phyloP scores from a whole-genome alignment of 2,888 invertebrate genomes.

The Mystacides longicornis region DNA sequence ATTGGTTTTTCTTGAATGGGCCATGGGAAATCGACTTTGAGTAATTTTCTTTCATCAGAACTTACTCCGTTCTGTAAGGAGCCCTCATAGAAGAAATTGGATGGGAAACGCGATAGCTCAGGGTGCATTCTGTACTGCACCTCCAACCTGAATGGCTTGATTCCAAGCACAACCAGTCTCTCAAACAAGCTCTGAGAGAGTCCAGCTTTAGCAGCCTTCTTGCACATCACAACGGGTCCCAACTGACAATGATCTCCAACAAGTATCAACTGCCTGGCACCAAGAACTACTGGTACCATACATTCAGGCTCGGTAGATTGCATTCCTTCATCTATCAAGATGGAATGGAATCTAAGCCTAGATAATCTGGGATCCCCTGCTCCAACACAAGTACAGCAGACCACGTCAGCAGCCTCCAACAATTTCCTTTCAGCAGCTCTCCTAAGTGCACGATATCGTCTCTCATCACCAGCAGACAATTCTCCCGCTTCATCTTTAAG shows the following conservation, averaged over 20 bases:
- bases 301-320: slow-evolving; percentile 97
- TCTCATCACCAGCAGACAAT: slow-evolving; percentile 90
- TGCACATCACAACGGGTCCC: slow-evolving; percentile 99
- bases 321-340: slow-evolving; percentile 94
- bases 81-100: slow-evolving; percentile 99
- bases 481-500: slow-evolving; percentile 98
- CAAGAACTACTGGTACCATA: slow-evolving; percentile 97
- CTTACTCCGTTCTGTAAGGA: slow-evolving; percentile 98
- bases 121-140: slow-evolving; percentile 99
- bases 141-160: slow-evolving; percentile 92
- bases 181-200: slow-evolving; percentile 96
- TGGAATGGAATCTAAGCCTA: slow-evolving; percentile 89
- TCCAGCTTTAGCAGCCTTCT: slow-evolving; percentile 95
- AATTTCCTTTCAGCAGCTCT: slow-evolving; percentile 86
- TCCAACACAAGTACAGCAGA: slow-evolving; percentile 98
- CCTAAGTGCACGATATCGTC: slow-evolving; percentile 77
- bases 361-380: slow-evolving; percentile 95
- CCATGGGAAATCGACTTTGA: slow-evolving; percentile 96
- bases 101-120: slow-evolving; percentile 93
- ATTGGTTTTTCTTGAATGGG: slow-evolving; percentile 93
- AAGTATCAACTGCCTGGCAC: slow-evolving; percentile 92
- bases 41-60: slow-evolving; percentile 84
- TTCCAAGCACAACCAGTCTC: slow-evolving; percentile 92
- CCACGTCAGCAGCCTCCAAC: slow-evolving; percentile 93
- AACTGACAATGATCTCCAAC: slow-evolving; percentile 99